Percentiles rank a stretch among this genome's conserved stretches.
Evolutionary conservation across 2,113 vertebrate species (phyloP).

Genomic region (Tapirus terrestris): DNA sequence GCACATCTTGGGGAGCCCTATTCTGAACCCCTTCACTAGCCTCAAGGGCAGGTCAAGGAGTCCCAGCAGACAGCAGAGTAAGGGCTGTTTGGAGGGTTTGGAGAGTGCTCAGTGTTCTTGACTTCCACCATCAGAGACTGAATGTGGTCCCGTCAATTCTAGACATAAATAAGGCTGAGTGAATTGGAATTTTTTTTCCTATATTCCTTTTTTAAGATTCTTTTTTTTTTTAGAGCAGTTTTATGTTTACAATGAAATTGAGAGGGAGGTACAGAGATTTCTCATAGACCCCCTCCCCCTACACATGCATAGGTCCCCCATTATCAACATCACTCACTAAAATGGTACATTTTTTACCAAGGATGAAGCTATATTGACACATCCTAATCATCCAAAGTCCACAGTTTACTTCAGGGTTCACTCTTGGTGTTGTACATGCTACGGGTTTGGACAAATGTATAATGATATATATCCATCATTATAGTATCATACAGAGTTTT

Average conservation of each 20-base stretch:
- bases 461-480: not conserved
- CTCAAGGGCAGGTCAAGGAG: not conserved
- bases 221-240: not conserved
- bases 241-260: not conserved
- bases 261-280: not conserved
- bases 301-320: not conserved
- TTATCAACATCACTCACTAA: not conserved
- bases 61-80: not conserved
- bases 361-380: not conserved
- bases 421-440: not conserved
- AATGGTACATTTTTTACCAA: not conserved
- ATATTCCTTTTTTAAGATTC: not conserved
- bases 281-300: too few species aligned
- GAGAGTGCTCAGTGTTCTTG: not conserved
- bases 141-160: not conserved
- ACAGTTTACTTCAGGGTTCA: not conserved
- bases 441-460: not conserved
- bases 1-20: too few species aligned
- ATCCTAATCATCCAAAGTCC: not conserved
- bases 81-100: not conserved
- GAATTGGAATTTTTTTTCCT: not conserved
- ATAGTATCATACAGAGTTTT: not conserved
- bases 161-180: not conserved
- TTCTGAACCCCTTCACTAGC: too few species aligned
- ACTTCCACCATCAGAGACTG: not conserved